Conservation (phyloP, 2,797 vertebrate species). For the Carduelis carduelis region DNA sequence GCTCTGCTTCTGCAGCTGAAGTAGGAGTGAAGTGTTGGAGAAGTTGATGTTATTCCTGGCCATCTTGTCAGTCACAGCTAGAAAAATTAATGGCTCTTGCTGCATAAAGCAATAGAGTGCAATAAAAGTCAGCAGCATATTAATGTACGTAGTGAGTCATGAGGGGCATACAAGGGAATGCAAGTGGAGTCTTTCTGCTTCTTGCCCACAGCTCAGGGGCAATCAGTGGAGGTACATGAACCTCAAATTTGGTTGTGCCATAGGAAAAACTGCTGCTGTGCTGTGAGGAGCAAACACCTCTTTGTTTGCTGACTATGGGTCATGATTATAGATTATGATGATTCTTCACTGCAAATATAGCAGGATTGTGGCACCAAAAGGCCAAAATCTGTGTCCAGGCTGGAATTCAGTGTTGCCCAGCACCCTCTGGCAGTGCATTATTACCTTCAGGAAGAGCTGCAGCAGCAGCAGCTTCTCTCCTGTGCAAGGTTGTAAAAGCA, state of each 20-base stretch:
- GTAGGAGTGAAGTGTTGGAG: neutral
- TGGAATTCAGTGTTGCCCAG: neutral
- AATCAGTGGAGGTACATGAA: neutral
- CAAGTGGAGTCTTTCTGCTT: neutral
- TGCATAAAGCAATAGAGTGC: neutral
- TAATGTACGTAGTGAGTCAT: accelerated
- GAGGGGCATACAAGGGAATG: accelerated
- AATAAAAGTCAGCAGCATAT: neutral
- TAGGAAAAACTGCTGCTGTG: neutral
- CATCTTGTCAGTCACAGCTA: neutral
- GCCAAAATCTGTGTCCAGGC: accelerated
- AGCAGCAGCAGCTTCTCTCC: neutral
- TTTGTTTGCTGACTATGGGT: neutral
- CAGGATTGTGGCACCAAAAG: neutral
- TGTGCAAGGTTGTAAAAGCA: neutral
- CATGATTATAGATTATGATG: neutral
- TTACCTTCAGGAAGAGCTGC: neutral
- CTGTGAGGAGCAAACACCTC: neutral
- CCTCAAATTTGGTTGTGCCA: neutral
- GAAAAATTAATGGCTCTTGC: neutral
- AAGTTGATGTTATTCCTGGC: neutral
- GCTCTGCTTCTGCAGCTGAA: neutral
- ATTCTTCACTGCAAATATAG: neutral
- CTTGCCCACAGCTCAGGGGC: neutral
- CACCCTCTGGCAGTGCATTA: neutral